Evolutionary conservation across 1,140 invertebrate genomes (phyloP).

Genomic region (Drosophila bocqueti): DNA sequence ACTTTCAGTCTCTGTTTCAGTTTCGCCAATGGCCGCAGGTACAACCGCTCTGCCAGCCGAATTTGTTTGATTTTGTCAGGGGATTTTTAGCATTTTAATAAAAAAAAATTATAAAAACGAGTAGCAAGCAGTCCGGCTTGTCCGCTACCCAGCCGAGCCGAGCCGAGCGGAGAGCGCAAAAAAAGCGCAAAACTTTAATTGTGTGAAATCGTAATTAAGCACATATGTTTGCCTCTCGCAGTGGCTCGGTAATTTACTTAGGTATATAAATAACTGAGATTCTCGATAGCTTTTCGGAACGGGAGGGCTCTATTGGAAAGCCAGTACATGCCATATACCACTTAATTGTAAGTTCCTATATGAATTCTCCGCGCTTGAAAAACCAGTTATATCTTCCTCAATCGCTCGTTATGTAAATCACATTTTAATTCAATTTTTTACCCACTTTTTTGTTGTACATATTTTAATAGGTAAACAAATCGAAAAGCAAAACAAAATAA

Average conservation of each 20-base stretch:
- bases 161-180: slow-evolving; percentile 13
- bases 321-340: slow-evolving; percentile 2
- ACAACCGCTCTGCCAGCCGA: slow-evolving; percentile 47
- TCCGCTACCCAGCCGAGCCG: slow-evolving; percentile 13
- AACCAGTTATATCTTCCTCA: slow-evolving; percentile 44
- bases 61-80: slow-evolving; percentile 57
- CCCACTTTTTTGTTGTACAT: slow-evolving; percentile 1
- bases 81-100: slow-evolving; percentile 56
- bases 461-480: slow-evolving; percentile 4
- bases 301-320: slow-evolving; percentile 12
- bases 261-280: slow-evolving; percentile 27
- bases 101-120: slow-evolving; percentile 40
- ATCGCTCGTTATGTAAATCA: slow-evolving; percentile 27
- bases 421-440: slow-evolving; percentile 14
- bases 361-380: slow-evolving; percentile 1
- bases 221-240: slow-evolving; percentile 24
- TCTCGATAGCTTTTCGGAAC: slow-evolving; percentile 28
- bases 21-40: slow-evolving; percentile 53
- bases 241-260: slow-evolving; percentile 16
- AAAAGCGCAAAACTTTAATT: slow-evolving; percentile 51
- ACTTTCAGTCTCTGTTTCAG: slow-evolving; percentile 40
- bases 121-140: slow-evolving; percentile 19
- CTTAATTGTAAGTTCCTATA: slow-evolving; percentile 8
- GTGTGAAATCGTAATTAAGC: slow-evolving; percentile 69
- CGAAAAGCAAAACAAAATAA: neutral